phyloP scores from a whole-genome alignment of 2,888 invertebrate species.

The Tholera decimalis region DNA sequence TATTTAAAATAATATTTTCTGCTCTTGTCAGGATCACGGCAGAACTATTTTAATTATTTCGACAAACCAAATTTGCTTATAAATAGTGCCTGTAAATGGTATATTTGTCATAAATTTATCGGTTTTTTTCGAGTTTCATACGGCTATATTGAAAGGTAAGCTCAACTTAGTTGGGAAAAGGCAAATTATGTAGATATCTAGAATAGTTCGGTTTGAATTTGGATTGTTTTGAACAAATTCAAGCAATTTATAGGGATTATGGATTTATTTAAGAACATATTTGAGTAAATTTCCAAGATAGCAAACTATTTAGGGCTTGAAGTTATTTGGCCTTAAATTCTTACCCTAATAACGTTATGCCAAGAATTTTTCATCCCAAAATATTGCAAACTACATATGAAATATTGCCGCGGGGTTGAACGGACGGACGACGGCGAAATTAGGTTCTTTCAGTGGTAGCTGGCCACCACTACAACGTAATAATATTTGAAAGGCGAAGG shows the following conservation, averaged over 20 bases:
- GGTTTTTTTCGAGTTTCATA: no score
- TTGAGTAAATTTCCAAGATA: slow-evolving; percentile 4
- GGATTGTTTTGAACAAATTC: neutral
- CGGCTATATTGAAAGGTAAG: neutral
- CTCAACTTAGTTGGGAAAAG: neutral
- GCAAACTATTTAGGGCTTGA: slow-evolving; percentile 10
- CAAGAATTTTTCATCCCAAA: slow-evolving; percentile 50
- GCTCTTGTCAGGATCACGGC: no score
- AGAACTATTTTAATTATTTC: no score
- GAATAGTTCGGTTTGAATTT: neutral
- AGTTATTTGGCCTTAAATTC: slow-evolving; percentile 29
- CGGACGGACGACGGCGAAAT: slow-evolving; percentile 25
- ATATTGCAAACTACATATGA: slow-evolving; percentile 33
- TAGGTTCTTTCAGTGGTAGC: slow-evolving; percentile 29
- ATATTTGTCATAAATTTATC: no score
- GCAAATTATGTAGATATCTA: neutral
- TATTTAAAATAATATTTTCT: no score
- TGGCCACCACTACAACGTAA: slow-evolving; percentile 29
- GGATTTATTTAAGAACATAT: slow-evolving; percentile 1
- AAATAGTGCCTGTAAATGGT: no score
- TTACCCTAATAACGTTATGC: slow-evolving; percentile 23
- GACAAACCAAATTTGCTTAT: no score
- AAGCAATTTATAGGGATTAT: neutral
- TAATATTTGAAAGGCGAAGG: slow-evolving; percentile 37
- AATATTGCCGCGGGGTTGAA: slow-evolving; percentile 32